Base-by-base conservation (phyloP, 2,113 vertebrate genomes). In the Ariopsis seemanni region DNA sequence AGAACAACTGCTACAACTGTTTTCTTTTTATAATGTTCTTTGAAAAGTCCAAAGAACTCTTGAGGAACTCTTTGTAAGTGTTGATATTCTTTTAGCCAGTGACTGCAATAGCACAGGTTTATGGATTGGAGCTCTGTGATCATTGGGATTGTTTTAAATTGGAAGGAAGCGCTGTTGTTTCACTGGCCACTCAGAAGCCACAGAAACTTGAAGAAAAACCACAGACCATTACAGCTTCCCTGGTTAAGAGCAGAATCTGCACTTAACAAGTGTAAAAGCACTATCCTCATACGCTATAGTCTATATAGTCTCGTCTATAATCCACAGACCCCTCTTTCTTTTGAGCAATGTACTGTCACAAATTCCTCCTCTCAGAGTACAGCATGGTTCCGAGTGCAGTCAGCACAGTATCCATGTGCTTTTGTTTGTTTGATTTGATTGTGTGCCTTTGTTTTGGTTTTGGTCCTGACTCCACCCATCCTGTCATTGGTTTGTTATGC, bases 91-190 rank as follows among this genome's bases (percentile, higher is more conserved):
- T 65, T 65, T 10, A 62, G 60, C 18, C 22, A 11, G 89, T 85
- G 75, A 91, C 89, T 90, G 86, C 80, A 92, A 92, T 91, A 88
- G 89, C 25, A 65, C 63, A 85, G 60, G 80, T 85, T 57, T 85
- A 83, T 69, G 82, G 78, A 89, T 84, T n/a, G 63, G 10, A 12
- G n/a, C 12, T 67, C 65, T 67, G 87, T 91, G 82, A 92, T 89
- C 82, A 74, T 53, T 62, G 84, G 65, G 84, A 86, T 90, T 88
- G 86, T 91, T 83, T 91, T 87, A 86, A 89, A 91, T 87, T 67
- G 85, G 79, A 88, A 91, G 87, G 79, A 88, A 90, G 87, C 88
- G 90, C 71, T 30, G 63, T 74, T 84, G 87, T 82, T 89, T 52
- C 65, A 72, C 88, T 88, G 85, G 83, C n/a, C 86, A 82, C 81